These are phyloP conservation scores for Epirrhoe tristata DNA, from an alignment of 2,888 invertebrate genomes.

Conservation along the genomic window DNA sequence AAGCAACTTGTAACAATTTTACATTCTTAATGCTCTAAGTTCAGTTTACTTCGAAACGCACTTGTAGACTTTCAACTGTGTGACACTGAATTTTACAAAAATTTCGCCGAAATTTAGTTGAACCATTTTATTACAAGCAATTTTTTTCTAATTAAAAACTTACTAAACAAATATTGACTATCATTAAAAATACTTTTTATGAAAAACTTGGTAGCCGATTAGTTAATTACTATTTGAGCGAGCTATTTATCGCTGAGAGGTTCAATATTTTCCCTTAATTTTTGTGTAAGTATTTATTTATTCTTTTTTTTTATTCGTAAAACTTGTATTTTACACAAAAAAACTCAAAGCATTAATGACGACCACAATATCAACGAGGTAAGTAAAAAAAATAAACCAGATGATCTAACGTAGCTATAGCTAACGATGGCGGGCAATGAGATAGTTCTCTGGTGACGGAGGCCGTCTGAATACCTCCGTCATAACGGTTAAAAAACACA, in stretches of 20 bases:
- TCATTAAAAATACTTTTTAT: not conserved
- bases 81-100: constrained; percentile 55
- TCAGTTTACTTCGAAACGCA: constrained; percentile 60
- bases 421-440: no score
- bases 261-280: not conserved
- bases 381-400: no score
- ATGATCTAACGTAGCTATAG: no score
- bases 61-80: constrained; percentile 41
- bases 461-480: no score
- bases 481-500: no score
- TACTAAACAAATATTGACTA: not conserved
- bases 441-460: no score
- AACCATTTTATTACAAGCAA: constrained; percentile 26
- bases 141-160: constrained; percentile 11
- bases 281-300: not conserved
- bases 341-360: no score
- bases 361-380: no score
- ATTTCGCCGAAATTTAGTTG: constrained; percentile 48
- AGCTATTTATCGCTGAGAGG: not conserved
- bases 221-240: not conserved
- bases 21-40: constrained; percentile 50
- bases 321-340: not conserved
- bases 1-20: constrained; percentile 42
- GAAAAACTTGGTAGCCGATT: not conserved
- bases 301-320: not conserved